Evolutionary conservation across 2,797 vertebrate genomes (phyloP).

Genomic region (Sarcoramphus papa): DNA sequence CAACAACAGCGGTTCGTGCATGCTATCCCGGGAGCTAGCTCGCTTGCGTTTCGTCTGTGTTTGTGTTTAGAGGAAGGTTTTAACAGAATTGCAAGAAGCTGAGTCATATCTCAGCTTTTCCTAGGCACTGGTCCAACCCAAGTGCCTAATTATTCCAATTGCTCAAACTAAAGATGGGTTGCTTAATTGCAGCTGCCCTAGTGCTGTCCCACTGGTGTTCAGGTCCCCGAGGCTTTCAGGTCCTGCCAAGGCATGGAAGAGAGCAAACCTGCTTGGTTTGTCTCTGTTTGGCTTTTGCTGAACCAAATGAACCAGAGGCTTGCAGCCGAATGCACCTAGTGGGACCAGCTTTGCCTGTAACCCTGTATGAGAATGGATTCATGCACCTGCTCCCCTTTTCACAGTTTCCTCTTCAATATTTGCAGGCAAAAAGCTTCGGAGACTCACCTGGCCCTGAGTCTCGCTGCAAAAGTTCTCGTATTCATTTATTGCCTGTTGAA

Average conservation of each 20-base stretch:
- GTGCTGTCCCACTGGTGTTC: neutral
- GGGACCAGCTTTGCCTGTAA: neutral
- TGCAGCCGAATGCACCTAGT: neutral
- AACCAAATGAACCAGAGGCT: neutral
- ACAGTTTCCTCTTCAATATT: neutral
- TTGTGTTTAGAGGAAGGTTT: neutral
- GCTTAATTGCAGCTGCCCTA: neutral
- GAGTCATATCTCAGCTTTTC: neutral
- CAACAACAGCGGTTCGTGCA: rapidly evolving
- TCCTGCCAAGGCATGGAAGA: neutral
- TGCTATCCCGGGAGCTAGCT: neutral
- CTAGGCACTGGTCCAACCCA: neutral
- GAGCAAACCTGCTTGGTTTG: neutral
- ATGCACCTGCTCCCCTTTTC: neutral
- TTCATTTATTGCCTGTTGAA: neutral
- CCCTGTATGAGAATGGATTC: neutral
- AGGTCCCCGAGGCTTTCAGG: rapidly evolving
- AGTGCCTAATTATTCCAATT: neutral
- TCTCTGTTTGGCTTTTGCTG: neutral
- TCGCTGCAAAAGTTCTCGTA: neutral
- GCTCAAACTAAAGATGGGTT: neutral
- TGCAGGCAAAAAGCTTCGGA: neutral
- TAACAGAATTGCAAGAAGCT: neutral
- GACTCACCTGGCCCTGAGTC: neutral
- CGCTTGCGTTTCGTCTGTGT: neutral